These are phyloP conservation scores for Synanthedon myopaeformis DNA, from an alignment of 2,888 invertebrate genomes.

Conservation along the genomic window DNA sequence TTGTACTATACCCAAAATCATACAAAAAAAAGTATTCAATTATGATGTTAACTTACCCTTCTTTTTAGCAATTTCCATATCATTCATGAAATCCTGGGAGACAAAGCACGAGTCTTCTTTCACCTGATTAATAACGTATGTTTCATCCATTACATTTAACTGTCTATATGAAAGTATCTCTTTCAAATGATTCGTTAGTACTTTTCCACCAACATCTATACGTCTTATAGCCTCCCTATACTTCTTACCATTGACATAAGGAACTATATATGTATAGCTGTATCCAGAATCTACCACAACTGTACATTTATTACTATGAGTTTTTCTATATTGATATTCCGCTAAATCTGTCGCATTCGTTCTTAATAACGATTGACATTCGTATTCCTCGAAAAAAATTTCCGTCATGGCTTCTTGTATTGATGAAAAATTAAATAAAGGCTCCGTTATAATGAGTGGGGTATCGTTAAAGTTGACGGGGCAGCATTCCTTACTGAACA, in stretches of 20 bases:
- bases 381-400: conserved; percentile 98
- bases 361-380: conserved; percentile 84
- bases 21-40: not conserved
- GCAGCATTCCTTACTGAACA: conserved; percentile 88
- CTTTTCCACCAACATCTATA: conserved; percentile 96
- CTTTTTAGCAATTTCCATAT: conserved; percentile 77
- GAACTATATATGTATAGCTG: conserved; percentile 94
- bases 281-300: conserved; percentile 94
- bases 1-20: no score
- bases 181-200: conserved; percentile 96
- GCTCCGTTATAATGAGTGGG: conserved; percentile 91
- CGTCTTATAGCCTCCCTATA: conserved; percentile 77
- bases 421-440: conserved; percentile 91
- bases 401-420: conserved; percentile 95
- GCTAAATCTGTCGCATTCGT: conserved; percentile 86
- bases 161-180: conserved; percentile 97
- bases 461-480: conserved; percentile 82
- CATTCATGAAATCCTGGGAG: conserved; percentile 82
- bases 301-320: conserved; percentile 73
- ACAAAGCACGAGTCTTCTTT: conserved; percentile 98
- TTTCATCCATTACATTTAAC: conserved; percentile 98
- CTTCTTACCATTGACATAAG: conserved; percentile 85
- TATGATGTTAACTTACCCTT: conserved; percentile 28
- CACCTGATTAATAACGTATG: conserved; percentile 97
- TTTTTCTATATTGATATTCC: conserved; percentile 74